Percentiles rank a stretch among this genome's conserved stretches.
Conservation (phyloP, 2,888 invertebrate genomes). For the Allacma fusca region DNA sequence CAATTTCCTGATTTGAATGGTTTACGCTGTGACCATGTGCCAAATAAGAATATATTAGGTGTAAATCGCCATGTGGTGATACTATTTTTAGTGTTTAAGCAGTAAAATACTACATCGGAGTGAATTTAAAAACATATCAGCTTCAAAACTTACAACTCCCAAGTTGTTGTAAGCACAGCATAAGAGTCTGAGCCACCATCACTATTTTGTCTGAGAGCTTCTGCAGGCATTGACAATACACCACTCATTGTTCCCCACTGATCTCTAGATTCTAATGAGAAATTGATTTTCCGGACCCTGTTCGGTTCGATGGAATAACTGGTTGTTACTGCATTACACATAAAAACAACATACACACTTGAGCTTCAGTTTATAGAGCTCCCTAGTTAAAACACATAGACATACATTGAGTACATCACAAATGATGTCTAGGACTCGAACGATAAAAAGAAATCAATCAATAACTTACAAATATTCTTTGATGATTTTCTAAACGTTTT, state of each 20-base stretch:
- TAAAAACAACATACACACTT: background rate
- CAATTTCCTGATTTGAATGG: slow-evolving; percentile 48
- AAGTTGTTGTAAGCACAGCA: slow-evolving; percentile 90
- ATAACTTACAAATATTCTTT: slow-evolving; percentile 85
- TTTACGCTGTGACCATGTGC: background rate
- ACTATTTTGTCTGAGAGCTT: slow-evolving; percentile 83
- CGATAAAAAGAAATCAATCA: background rate
- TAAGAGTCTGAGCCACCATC: slow-evolving; percentile 84
- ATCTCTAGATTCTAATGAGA: slow-evolving; percentile 71
- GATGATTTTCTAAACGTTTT: slow-evolving; percentile 84
- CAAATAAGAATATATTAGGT: slow-evolving; percentile 7
- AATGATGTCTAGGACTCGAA: too few species aligned
- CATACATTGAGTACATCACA: too few species aligned
- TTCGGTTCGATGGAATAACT: slow-evolving; percentile 84
- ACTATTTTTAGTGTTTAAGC: background rate
- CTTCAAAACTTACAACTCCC: slow-evolving; percentile 63
- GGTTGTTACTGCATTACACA: slow-evolving; percentile 76
- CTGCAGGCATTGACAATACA: slow-evolving; percentile 81
- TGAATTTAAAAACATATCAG: background rate
- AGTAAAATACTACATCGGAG: background rate
- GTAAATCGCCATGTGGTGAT: slow-evolving; percentile 29
- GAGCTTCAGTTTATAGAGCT: too few species aligned
- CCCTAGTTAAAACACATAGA: too few species aligned
- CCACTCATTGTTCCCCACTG: slow-evolving; percentile 80
- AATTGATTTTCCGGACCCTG: slow-evolving; percentile 76